These are phyloP conservation scores for Spea bombifrons DNA, from an alignment of 2,113 vertebrate species.

Conservation along the genomic window DNA sequence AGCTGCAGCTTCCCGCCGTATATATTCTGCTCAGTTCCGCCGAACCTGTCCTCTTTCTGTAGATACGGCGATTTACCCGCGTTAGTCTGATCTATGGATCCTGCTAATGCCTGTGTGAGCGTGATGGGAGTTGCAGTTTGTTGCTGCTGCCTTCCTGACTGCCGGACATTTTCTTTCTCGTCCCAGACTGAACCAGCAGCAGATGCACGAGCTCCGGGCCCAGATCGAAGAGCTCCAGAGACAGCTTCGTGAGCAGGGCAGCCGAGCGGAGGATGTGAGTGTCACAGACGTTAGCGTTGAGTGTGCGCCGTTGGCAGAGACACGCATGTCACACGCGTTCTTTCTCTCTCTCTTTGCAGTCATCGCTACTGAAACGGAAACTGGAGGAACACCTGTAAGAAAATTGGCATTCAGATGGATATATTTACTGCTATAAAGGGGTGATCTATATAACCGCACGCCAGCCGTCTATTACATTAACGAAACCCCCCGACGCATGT, in stretches of 20 bases:
- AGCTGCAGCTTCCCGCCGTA: too few relatives aligned
- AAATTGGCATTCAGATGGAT: background rate
- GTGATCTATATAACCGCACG: too few relatives aligned
- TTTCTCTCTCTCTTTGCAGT: slow-evolving; percentile 58
- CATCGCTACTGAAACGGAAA: slow-evolving; percentile 80
- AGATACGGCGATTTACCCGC: too few relatives aligned
- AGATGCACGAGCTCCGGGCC: slow-evolving; percentile 73
- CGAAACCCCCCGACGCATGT: too few relatives aligned
- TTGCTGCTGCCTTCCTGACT: background rate
- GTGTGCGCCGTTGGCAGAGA: background rate
- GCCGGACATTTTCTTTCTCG: background rate
- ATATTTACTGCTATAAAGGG: background rate
- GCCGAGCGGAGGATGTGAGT: slow-evolving; percentile 83
- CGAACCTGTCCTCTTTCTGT: background rate
- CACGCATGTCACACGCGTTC: background rate
- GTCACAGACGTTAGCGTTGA: background rate
- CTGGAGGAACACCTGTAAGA: slow-evolving; percentile 89
- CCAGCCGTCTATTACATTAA: too few relatives aligned
- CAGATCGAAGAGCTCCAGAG: slow-evolving; percentile 84
- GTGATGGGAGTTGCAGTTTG: background rate
- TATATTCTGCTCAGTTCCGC: background rate
- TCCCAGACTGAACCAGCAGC: slow-evolving; percentile 77
- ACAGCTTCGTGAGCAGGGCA: slow-evolving; percentile 77
- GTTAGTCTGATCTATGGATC: background rate
- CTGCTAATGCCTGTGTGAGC: background rate